Conservation (phyloP, 2,797 vertebrate species). For the Rachycentron canadum region DNA sequence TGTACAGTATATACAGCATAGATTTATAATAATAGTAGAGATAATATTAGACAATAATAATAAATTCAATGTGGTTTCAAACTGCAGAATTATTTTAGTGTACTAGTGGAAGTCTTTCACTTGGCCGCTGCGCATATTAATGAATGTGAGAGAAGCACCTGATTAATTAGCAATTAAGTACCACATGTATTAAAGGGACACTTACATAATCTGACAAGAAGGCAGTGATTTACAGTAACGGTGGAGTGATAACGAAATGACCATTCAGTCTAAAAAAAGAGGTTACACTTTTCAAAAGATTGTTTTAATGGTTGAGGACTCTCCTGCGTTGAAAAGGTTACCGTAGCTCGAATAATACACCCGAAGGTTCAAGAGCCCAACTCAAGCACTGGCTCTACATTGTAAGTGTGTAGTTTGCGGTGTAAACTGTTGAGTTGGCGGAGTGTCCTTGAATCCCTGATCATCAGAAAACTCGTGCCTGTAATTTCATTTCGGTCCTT, state of each 20-base stretch:
- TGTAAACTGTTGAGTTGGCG: slow-evolving; percentile 21
- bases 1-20: too few species aligned
- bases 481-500: neutral
- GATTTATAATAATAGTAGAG: too few species aligned
- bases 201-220: neutral
- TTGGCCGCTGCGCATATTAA: too few species aligned
- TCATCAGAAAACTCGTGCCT: neutral
- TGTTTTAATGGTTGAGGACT: slow-evolving; percentile 16
- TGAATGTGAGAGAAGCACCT: too few species aligned
- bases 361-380: slow-evolving; percentile 38
- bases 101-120: too few species aligned
- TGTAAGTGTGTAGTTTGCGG: slow-evolving; percentile 14
- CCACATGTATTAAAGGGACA: too few species aligned
- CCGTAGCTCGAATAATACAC: neutral
- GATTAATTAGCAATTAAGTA: too few species aligned
- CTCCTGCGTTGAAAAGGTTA: slow-evolving; percentile 11
- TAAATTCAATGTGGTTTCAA: too few species aligned
- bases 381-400: slow-evolving; percentile 4
- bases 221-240: neutral
- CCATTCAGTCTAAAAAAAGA: slow-evolving; percentile 31
- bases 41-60: too few species aligned
- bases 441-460: slow-evolving; percentile 34
- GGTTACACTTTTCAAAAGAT: slow-evolving; percentile 22
- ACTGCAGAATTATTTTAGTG: too few species aligned
- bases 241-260: slow-evolving; percentile 14